Base-by-base conservation (phyloP, 2,797 vertebrate genomes). In the Lepus oiostolus region DNA sequence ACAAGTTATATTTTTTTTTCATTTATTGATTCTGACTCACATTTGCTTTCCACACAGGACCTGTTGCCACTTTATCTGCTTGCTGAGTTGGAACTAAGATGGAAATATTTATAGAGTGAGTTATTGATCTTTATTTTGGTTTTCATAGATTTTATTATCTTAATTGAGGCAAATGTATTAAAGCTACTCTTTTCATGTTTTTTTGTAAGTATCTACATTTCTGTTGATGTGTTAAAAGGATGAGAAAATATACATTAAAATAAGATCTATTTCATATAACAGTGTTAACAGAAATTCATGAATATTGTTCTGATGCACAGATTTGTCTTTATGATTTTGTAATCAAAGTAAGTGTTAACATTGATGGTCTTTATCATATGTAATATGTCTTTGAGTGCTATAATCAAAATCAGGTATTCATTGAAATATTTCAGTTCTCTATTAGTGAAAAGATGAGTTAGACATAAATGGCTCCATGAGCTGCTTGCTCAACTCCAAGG, bases 1-100 rank as follows among this genome's bases (percentile, higher is more conserved):
- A 87, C 88, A 96, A 96, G 11, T n/a, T 96, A 63, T 72, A 50
- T 81, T 97, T 94, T 47, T 94, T 47, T 97, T 96, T 96, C 82
- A 26, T 67, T 30, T 47, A 85, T 65, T 77, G n/a, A 75, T 84
- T 88, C 90, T 84, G 89, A 68, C 52, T 19, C 84, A 21, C 74
- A 87, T 96, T 96, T 95, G 3, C 11, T 60, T 85, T 93, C 35
- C 85, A 19, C 83, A 71, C 47, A 89, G 90, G 88, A 77, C 90
- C 93, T 95, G 1, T n/a, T 90, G 71, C 50, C 50, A 90, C 88
- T 96, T 97, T 88, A 30, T 1, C 2, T 65, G 24, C 26, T 75
- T 47, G 54, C 2, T 32, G 50, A 87, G 22, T 82, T 84, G 83
- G 8, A 85, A 13, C 3, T 10, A 83, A 72, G 9, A 22, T 67